Base-by-base conservation (phyloP, 2,113 vertebrate species). In the Heterocephalus glaber region DNA sequence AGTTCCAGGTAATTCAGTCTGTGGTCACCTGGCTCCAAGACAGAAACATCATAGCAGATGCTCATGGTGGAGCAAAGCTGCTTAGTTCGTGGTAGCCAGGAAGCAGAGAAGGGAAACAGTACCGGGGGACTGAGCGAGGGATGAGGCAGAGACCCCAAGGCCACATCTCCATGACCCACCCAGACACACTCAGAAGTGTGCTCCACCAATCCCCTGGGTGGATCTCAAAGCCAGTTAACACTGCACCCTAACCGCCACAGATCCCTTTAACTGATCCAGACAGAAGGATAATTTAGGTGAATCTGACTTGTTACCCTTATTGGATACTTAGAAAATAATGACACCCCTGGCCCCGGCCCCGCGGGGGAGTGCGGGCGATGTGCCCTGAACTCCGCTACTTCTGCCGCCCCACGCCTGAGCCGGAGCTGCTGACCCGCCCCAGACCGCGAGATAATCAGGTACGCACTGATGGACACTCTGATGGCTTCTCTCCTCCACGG, bases 251-350 rank as follows among this genome's bases (percentile, higher is more conserved):
- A 35, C 47, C 13, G 13, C 76, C 38, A 77, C 86, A 82, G 56
- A 52, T 80, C 74, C 7, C 38, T 92, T 61, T 83, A 86, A 72
- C 7, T 89, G 86, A 96, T 92, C 66, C 76, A 85, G n/a, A 52
- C 33, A 72, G 26, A 68, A 94, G n/a, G 58, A 33, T 58, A 54
- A 79, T 16, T 86, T 58, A 90, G n/a, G 16, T 94, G 52, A 95
- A 85, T 92, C 88, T 68, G 13, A 80, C 95, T 89, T 94, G n/a
- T 93, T 92, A 60, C 95, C 47, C 11, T 94, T 85, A 70, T 72
- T 91, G 26, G 54, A 47, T 90, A 30, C 16, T 52, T 52, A 79
- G 65, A 65, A 96, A 89, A 92, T 92, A 86, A 90, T 63, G 61
- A 56, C 5, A n/a, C n/a, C n/a, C n/a, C n/a, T n/a, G n/a, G n/a